Conservation (phyloP, 1,140 invertebrate species). For the Battus philenor region DNA sequence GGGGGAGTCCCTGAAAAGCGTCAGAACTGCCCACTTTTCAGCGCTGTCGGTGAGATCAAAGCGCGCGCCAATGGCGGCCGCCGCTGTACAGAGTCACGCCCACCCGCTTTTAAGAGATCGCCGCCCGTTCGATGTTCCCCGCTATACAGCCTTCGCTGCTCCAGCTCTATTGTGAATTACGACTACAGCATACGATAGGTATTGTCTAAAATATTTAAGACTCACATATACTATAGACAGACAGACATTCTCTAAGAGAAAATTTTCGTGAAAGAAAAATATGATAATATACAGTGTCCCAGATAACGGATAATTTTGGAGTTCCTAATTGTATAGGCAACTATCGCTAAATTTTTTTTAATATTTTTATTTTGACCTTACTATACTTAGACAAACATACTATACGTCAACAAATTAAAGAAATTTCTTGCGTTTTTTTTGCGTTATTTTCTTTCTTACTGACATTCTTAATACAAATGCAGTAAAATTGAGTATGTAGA, state of each 20-base stretch:
- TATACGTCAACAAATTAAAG: too few relatives aligned
- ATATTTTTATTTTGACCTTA: too few relatives aligned
- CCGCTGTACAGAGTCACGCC: constrained; percentile 60
- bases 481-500: too few relatives aligned
- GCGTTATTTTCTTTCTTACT: too few relatives aligned
- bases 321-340: too few relatives aligned
- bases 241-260: not conserved
- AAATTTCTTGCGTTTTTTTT: too few relatives aligned
- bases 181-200: too few relatives aligned
- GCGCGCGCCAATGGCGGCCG: constrained; percentile 29
- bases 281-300: not conserved
- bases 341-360: too few relatives aligned
- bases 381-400: too few relatives aligned
- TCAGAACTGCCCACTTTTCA: constrained; percentile 33
- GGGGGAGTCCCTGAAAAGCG: constrained; percentile 38
- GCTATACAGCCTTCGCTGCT: constrained; percentile 8
- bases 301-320: too few relatives aligned
- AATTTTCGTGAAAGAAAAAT: too few relatives aligned
- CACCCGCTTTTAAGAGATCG: constrained; percentile 57
- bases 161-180: constrained; percentile 2
- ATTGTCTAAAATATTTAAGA: not conserved
- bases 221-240: not conserved
- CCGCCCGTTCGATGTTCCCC: constrained; percentile 27
- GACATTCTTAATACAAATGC: too few relatives aligned
- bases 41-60: constrained; percentile 33